Evolutionary conservation across 2,888 invertebrate genomes (phyloP).

Genomic region (Ypsolopha scabrella): DNA sequence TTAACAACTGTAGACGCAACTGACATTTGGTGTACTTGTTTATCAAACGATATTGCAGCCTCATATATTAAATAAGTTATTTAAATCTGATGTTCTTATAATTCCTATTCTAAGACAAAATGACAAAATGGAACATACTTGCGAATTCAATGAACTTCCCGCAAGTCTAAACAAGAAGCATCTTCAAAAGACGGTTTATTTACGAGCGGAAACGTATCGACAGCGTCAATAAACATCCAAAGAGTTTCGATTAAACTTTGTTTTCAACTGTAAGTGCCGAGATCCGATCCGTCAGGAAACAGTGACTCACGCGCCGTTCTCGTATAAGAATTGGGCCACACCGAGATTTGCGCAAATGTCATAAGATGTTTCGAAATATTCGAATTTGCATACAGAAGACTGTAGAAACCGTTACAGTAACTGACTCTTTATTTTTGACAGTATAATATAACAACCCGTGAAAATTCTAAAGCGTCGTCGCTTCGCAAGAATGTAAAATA

Average conservation of each 20-base stretch:
- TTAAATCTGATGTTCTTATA: no score
- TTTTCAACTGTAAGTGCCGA: constrained; percentile 21
- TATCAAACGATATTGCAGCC: no score
- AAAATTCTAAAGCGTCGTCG: no score
- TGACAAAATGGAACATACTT: no score
- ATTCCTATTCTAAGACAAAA: no score
- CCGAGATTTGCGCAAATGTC: constrained; percentile 30
- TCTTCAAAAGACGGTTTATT: constrained; percentile 1
- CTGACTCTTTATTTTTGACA: background rate
- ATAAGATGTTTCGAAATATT: constrained; percentile 22
- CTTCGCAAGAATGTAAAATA: background rate
- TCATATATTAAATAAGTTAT: no score
- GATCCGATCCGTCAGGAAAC: constrained; percentile 24
- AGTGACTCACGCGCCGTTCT: constrained; percentile 43
- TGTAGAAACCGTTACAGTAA: background rate
- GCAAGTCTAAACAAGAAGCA: background rate
- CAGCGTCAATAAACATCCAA: constrained; percentile 42
- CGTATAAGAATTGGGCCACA: constrained; percentile 38
- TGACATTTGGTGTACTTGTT: no score
- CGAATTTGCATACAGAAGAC: constrained; percentile 1
- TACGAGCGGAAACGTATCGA: constrained; percentile 30
- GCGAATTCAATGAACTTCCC: background rate
- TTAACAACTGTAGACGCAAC: no score
- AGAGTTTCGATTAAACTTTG: constrained; percentile 29
- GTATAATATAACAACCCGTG: background rate